Base-by-base conservation (phyloP, 2,888 invertebrate species). In the Argynnis bischoffii region DNA sequence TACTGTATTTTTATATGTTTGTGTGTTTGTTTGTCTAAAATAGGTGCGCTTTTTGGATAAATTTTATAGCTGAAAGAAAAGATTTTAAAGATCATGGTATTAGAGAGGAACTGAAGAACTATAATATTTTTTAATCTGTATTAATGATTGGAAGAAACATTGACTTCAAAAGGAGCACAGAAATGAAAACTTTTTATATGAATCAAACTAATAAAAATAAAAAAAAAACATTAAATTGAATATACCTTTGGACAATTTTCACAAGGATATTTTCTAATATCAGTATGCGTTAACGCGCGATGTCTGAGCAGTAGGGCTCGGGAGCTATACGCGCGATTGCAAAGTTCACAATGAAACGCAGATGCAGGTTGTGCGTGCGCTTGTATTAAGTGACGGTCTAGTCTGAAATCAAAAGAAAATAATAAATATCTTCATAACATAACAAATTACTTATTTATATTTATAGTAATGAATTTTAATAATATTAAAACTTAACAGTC, bases 211-310 rank as follows among this genome's bases (percentile, higher is more conserved):
- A 47, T 8, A 46, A n/a, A 18, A 21, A 4, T 26, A 50, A n/a
- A 11, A 50, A n/a, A 11, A 21, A 60, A 63, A 63, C 47, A 56
- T 50, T 35, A 55, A 59, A 21, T 13, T 6, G 35, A 53, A 48
- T 50, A 65, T 72, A 96, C 96, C 95, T 96, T 97, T 75, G 96
- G 94, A 84, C 97, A 98, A 85, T 98, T 98, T 86, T 99, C 98
- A 91, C 99, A 99, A 74, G 97, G 96, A 88, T 98, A 98, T 83
- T 97, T 96, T 77, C 97, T 94, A 70, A 96, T 94, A 83, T 96
- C 96, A 35, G 97, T 96, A 87, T 97, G 97, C 53, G 95, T 94
- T 59, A 96, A 92, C 2, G 97, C 96, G 67, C 97, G 95, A 87
- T 98, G 98, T 61, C 97, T 95, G 71, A 97, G 94, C 64, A 98